Evolutionary conservation across 2,113 vertebrate genomes (phyloP).

Genomic region (Mobula hypostoma): DNA sequence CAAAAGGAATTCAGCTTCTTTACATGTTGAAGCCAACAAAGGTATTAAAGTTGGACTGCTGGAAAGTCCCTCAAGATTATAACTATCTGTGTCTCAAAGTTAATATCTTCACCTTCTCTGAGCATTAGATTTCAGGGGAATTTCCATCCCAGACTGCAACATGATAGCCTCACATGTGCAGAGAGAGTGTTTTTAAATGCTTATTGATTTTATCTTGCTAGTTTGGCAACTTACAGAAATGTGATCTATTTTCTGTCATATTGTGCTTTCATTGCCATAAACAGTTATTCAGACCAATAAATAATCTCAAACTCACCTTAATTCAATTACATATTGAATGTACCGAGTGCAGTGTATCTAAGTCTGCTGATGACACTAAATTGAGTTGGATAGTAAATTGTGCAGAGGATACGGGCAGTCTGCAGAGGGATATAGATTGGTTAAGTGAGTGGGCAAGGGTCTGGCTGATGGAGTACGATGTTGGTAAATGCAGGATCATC

Average conservation of each 20-base stretch:
- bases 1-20: background rate
- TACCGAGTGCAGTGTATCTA: too few species aligned
- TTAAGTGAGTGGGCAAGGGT: too few species aligned
- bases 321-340: background rate
- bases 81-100: slow-evolving; percentile 3
- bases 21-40: background rate
- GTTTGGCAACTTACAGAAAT: background rate
- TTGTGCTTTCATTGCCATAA: background rate
- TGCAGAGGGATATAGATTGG: too few species aligned
- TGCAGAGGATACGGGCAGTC: too few species aligned
- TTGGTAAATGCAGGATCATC: too few species aligned
- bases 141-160: slow-evolving; percentile 5
- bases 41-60: background rate
- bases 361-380: too few species aligned
- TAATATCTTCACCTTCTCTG: slow-evolving; percentile 6
- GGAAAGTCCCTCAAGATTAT: slow-evolving; percentile 26
- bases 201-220: background rate
- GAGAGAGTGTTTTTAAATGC: background rate
- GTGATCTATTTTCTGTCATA: background rate
- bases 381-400: too few species aligned
- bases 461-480: too few species aligned
- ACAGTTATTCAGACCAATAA: slow-evolving; percentile 1
- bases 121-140: slow-evolving; percentile 27
- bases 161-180: background rate
- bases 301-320: background rate